Conservation (phyloP, 2,797 vertebrate species). For the Babyrousa celebensis region DNA sequence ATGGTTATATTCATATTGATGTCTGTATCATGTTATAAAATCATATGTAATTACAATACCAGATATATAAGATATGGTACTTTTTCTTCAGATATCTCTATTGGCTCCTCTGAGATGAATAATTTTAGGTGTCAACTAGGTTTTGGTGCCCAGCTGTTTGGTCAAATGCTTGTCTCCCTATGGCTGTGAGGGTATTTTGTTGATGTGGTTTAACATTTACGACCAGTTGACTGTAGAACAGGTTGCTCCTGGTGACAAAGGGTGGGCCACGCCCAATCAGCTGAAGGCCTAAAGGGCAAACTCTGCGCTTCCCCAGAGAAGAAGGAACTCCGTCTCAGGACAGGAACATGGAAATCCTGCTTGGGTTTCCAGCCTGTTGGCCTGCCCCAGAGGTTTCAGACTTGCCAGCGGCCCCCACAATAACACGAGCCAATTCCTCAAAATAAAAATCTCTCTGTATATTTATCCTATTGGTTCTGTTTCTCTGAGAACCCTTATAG, state of each 20-base stretch:
- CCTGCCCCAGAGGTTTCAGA: neutral
- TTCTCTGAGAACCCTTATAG: neutral
- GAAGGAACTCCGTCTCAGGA: neutral
- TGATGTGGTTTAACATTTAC: too few relatives aligned
- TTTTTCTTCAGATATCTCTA: neutral
- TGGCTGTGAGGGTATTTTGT: too few relatives aligned
- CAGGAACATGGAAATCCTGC: neutral
- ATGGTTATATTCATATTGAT: neutral
- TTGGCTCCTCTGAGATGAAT: neutral
- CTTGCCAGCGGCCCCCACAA: neutral
- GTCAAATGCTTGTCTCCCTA: too few relatives aligned
- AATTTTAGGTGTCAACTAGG: neutral
- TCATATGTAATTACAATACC: neutral
- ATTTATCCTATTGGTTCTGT: too few relatives aligned
- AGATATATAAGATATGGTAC: neutral
- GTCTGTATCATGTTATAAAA: neutral
- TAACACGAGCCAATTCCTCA: too few relatives aligned
- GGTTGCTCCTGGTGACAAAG: neutral
- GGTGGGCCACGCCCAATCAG: neutral
- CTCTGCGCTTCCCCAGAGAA: neutral
- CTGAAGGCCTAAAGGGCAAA: neutral
- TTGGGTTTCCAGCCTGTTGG: neutral
- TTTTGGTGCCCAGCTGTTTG: too few relatives aligned
- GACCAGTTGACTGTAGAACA: neutral
- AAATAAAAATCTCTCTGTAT: too few relatives aligned